phyloP scores from a whole-genome alignment of 2,113 vertebrate genomes.

The Forbesichthys papilliferus region DNA sequence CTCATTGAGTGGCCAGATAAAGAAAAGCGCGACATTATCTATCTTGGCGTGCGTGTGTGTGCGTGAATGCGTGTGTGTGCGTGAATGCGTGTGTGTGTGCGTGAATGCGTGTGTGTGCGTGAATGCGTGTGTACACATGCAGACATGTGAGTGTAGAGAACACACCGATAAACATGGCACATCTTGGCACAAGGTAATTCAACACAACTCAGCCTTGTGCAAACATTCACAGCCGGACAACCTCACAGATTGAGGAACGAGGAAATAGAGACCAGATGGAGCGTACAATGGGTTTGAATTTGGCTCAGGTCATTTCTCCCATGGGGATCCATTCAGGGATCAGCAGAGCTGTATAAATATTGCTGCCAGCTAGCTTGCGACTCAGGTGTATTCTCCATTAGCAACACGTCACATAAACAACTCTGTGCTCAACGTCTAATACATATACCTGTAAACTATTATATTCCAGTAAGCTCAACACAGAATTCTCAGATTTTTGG shows the following conservation, averaged over 20 bases:
- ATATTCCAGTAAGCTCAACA: too few relatives aligned
- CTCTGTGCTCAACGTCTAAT: too few relatives aligned
- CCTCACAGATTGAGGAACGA: conserved; percentile 51
- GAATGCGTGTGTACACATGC: conserved; percentile 23
- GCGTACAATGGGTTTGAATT: conserved; percentile 48
- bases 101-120: conserved; percentile 31
- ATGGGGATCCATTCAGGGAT: conserved; percentile 49
- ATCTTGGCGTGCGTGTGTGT: conserved; percentile 31
- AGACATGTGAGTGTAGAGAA: conserved; percentile 11
- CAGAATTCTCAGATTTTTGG: too few relatives aligned
- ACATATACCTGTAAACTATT: too few relatives aligned
- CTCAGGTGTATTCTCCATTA: too few relatives aligned
- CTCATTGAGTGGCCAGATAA: conserved; percentile 42
- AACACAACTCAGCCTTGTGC: conserved; percentile 38
- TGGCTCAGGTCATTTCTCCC: conserved; percentile 33
- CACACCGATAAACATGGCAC: conserved; percentile 60
- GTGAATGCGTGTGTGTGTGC: conserved; percentile 28
- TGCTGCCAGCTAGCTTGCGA: conserved; percentile 41
- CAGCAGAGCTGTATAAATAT: conserved; percentile 49
- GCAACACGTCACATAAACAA: too few relatives aligned
- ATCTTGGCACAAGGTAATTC: conserved; percentile 56
- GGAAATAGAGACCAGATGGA: conserved; percentile 59
- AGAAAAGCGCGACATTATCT: conserved; percentile 36
- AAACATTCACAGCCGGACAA: conserved; percentile 45
- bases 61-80: conserved; percentile 22